These are phyloP conservation scores for Apamea sordens DNA, from an alignment of 2,888 invertebrate species.

Conservation along the genomic window DNA sequence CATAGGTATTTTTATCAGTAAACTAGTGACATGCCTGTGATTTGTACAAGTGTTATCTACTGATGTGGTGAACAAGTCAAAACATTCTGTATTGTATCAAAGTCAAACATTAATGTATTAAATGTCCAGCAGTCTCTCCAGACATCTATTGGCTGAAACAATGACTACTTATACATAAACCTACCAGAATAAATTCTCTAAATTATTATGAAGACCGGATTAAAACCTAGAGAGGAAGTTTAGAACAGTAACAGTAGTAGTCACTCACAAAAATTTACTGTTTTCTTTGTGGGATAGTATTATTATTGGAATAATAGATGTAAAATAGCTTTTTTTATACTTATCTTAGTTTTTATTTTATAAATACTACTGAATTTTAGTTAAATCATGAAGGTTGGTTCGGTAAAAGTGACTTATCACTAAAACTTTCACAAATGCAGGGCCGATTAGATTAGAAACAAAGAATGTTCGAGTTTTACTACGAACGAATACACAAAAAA, in stretches of 20 bases:
- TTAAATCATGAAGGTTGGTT: neutral
- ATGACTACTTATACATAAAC: neutral
- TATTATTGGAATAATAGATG: neutral
- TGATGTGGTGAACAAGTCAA: neutral
- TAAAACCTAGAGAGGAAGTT: too few relatives aligned
- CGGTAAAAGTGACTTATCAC: neutral
- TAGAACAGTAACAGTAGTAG: neutral
- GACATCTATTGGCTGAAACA: neutral
- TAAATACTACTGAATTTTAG: too few relatives aligned
- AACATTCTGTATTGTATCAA: neutral
- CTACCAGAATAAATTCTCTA: neutral
- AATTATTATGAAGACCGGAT: neutral
- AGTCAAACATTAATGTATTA: neutral
- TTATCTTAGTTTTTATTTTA: neutral
- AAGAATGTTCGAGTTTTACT: conserved; percentile 1
- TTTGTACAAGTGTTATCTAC: neutral
- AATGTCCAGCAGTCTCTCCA: neutral
- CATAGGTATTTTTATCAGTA: neutral
- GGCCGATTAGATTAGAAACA: neutral
- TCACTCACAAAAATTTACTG: neutral
- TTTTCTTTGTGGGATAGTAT: neutral
- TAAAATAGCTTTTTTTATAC: neutral
- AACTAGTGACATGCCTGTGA: neutral
- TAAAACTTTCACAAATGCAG: neutral
- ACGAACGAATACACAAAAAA: conserved; percentile 1